These are phyloP conservation scores for Naja naja DNA, from an alignment of 2,113 vertebrate genomes.

Conservation along the genomic window DNA sequence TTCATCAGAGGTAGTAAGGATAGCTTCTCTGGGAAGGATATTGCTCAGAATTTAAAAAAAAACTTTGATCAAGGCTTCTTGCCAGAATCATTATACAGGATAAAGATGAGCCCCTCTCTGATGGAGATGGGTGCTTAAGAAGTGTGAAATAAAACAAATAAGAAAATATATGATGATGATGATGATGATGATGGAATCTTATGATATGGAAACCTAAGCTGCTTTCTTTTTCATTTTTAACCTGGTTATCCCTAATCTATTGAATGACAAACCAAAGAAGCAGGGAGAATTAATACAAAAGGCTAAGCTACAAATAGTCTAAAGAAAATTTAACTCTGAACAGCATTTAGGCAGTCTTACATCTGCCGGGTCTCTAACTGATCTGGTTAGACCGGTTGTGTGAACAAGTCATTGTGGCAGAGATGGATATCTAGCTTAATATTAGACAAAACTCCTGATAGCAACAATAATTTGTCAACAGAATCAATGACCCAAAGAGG, in stretches of 20 bases:
- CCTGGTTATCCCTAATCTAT: neutral
- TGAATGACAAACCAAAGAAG: neutral
- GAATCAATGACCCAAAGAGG: neutral
- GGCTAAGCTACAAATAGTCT: neutral
- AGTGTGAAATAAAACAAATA: too few species aligned
- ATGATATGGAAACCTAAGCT: neutral
- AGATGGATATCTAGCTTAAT: neutral
- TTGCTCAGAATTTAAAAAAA: neutral
- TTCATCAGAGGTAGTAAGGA: neutral
- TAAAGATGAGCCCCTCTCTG: too few species aligned
- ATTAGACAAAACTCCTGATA: neutral
- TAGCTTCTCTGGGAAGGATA: neutral
- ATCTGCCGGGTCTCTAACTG: neutral
- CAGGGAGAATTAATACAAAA: neutral
- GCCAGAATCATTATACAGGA: neutral
- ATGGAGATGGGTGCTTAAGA: too few species aligned
- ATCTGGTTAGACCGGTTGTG: neutral
- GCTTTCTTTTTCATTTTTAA: neutral
- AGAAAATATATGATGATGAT: too few species aligned
- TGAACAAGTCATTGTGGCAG: neutral
- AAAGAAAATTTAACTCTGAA: neutral
- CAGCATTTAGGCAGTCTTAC: neutral
- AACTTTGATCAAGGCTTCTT: neutral
- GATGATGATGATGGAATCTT: neutral
- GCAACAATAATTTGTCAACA: neutral